These are phyloP conservation scores for Drosophila demipolita DNA, from an alignment of 2,888 invertebrate genomes.

Conservation along the genomic window DNA sequence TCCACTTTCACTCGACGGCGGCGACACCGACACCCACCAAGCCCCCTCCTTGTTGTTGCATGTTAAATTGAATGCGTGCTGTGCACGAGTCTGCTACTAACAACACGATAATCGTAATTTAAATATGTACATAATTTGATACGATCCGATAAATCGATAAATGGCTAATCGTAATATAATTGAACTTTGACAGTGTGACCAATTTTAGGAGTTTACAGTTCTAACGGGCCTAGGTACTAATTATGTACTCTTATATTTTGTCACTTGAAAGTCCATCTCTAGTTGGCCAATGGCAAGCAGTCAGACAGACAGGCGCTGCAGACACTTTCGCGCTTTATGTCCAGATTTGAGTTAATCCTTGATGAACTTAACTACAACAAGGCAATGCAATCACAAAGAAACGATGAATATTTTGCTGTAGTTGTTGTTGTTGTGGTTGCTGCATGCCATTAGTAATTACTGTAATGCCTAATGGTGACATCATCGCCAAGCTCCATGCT, in stretches of 20 bases:
- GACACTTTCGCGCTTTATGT: conserved; percentile 77
- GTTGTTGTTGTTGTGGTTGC: conserved; percentile 22
- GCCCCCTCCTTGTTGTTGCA: conserved; percentile 38
- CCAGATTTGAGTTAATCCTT: conserved; percentile 76
- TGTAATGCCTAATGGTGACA: conserved; percentile 59
- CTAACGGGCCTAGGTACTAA: background rate
- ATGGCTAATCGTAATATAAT: background rate
- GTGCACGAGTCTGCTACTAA: conserved; percentile 41
- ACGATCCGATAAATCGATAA: conserved; percentile 2
- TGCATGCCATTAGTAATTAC: conserved; percentile 59
- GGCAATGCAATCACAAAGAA: conserved; percentile 49
- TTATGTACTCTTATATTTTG: conserved; percentile 1
- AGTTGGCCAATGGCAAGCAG: conserved; percentile 12
- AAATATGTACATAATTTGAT: conserved; percentile 7
- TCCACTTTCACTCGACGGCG: conserved; percentile 78
- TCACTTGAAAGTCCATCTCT: conserved; percentile 33
- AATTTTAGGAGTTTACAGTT: background rate
- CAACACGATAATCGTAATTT: conserved; percentile 31
- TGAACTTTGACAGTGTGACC: background rate
- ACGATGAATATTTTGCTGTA: conserved; percentile 18
- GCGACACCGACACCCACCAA: conserved; percentile 53
- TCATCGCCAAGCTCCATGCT: conserved; percentile 47
- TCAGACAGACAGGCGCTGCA: conserved; percentile 16
- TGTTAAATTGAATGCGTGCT: conserved; percentile 53
- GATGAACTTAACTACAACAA: conserved; percentile 67